Conservation (phyloP, 2,113 vertebrate genomes). For the Thymallus thymallus region DNA sequence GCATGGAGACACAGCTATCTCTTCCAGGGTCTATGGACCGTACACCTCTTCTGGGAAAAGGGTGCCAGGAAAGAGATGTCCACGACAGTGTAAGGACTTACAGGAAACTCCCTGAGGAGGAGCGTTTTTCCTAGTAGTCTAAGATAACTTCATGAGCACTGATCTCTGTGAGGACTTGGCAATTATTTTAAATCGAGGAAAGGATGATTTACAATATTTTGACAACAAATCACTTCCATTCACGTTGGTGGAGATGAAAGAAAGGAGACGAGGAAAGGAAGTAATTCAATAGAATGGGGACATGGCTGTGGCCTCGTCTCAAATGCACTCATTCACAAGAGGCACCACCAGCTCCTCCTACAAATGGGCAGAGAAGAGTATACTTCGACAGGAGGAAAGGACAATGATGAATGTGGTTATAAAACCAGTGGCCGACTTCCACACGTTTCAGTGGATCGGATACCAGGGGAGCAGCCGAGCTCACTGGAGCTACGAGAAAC, state of each 20-base stretch:
- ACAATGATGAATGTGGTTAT: conserved; percentile 62
- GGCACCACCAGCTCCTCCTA: conserved; percentile 19
- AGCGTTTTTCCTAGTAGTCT: not conserved
- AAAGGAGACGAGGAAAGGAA: conserved; percentile 23
- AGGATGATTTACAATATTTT: not conserved
- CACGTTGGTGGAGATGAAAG: conserved; percentile 5
- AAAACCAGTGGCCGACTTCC: conserved; percentile 53
- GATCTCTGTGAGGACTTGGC: not conserved
- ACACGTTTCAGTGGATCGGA: conserved; percentile 63
- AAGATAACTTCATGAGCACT: not conserved
- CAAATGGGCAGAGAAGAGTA: conserved; percentile 34
- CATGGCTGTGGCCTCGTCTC: not conserved
- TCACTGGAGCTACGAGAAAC: conserved; percentile 32
- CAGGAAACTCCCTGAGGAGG: conserved; percentile 4
- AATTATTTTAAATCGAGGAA: conserved; percentile 7
- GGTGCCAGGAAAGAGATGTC: conserved; percentile 2
- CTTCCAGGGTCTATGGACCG: not conserved
- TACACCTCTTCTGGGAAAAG: not conserved
- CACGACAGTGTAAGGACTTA: not conserved
- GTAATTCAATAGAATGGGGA: conserved; percentile 2
- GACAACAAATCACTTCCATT: not conserved
- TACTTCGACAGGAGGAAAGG: conserved; percentile 17
- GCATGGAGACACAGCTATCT: conserved; percentile 13
- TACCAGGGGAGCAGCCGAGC: conserved; percentile 30
- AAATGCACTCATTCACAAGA: conserved; percentile 1